Base-by-base conservation (phyloP, 1,140 invertebrate genomes). In the Bombus waltoni region DNA sequence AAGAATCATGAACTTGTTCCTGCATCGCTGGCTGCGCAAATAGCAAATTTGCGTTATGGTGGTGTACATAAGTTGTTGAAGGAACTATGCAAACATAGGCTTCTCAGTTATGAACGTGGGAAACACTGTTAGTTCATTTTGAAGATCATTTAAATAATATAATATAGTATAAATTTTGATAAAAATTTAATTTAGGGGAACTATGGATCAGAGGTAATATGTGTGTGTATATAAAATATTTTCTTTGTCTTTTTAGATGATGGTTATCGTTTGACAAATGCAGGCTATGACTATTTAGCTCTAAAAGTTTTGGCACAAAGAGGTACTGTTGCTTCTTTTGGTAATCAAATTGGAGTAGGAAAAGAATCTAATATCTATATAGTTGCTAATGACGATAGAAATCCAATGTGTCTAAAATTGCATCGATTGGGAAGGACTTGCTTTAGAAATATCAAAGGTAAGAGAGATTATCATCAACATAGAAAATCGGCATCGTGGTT, bases 1-100 rank as follows among this genome's bases (percentile, higher is more conserved):
- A 99, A 99, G 94, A 99, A 99, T 94, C 99, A 99, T 93, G 99
- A 99, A 95, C 94, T 99, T 8, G 99, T 99, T 5, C 99, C 99
- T 4, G 97, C 96, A 8, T 96, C 97, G 1, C 95, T 99, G 35
- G 97, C 98, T 25, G 98, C 98, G 47, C 97, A 98, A n/a, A 99
- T 99, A 93, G 99, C 99, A 53, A 98, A 98, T 95, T 96, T 99
- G 8, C 97, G 97, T 88, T 97, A 98, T 91, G 99, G 99, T 53
- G 99, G 99, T 79, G 98, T 98, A 25, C 97, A 99, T 93, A 99
- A 99, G 96, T 95, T 98, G 62, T 96, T 99, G 72, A 97, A 96
- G 87, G 98, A 99, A 94, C 94, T 99, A 4, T 98, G 98, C 91
- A 99, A 98, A 96, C 97, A 99, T 93, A 96, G 97, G 90, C 94